A percentile compares a stretch with the other conserved stretches of the same genome.
Conservation (phyloP, 2,113 vertebrate species). For the Hyaena hyaena region DNA sequence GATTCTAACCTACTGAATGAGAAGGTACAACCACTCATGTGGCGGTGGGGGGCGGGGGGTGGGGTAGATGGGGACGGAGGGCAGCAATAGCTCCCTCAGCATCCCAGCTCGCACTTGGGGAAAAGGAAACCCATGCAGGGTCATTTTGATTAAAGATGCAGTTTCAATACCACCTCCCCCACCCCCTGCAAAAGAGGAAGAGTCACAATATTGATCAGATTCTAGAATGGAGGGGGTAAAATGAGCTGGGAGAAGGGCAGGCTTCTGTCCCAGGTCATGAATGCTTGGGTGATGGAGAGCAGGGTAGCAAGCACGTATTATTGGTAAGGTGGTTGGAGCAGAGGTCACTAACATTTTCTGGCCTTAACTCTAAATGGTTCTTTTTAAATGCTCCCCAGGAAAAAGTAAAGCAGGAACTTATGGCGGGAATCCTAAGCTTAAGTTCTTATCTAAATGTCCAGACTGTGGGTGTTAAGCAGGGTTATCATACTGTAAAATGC, state of each 20-base stretch:
- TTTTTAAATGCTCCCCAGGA: background rate
- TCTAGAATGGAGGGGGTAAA: background rate
- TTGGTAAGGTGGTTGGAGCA: background rate
- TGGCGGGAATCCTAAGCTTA: background rate
- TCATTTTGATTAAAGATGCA: background rate
- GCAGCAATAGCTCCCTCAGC: background rate
- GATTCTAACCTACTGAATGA: background rate
- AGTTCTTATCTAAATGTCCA: background rate
- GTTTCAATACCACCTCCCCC: background rate
- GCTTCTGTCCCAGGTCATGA: background rate
- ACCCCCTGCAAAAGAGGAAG: background rate
- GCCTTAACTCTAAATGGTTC: background rate
- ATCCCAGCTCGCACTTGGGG: background rate
- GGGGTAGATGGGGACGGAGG: background rate
- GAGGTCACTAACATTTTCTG: background rate
- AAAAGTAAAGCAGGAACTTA: background rate
- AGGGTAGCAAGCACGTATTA: background rate
- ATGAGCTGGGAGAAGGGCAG: background rate
- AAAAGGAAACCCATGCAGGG: background rate
- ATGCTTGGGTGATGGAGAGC: accelerated
- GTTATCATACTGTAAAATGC: background rate
- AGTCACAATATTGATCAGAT: background rate
- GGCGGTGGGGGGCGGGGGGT: background rate
- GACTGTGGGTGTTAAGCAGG: background rate
- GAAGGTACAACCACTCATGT: background rate